Conservation (phyloP, 2,113 vertebrate species). For the Alethe castanea region DNA sequence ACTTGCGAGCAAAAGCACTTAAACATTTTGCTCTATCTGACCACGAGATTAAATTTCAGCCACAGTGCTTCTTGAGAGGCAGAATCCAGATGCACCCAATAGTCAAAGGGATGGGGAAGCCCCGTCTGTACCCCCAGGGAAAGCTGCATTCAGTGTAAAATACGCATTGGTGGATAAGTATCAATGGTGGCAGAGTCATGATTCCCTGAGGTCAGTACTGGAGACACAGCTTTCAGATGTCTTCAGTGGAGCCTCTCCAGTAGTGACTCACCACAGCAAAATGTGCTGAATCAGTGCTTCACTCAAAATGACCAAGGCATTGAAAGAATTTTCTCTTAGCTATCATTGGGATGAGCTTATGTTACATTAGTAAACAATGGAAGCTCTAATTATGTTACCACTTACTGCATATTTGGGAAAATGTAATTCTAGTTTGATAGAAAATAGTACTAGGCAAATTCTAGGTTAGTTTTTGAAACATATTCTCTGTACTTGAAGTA, state of each 20-base stretch:
- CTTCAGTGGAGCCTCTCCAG: background rate
- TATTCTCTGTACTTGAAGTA: background rate
- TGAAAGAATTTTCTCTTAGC: background rate
- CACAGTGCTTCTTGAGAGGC: background rate
- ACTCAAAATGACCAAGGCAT: background rate
- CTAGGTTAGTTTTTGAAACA: background rate
- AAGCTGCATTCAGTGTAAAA: background rate
- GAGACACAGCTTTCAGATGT: background rate
- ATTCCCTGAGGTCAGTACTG: background rate
- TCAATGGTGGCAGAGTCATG: slow-evolving; percentile 12
- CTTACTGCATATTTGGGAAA: background rate
- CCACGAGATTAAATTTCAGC: background rate
- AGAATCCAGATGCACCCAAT: background rate
- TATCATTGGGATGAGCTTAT: background rate
- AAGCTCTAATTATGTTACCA: background rate
- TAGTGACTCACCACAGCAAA: slow-evolving; percentile 19
- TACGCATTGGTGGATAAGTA: background rate
- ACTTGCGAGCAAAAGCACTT: background rate
- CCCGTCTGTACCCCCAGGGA: background rate
- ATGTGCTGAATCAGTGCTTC: background rate
- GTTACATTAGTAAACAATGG: background rate
- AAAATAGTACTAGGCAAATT: background rate
- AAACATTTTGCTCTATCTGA: background rate
- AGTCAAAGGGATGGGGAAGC: background rate
- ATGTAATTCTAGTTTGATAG: background rate